Conservation (phyloP, 2,797 vertebrate genomes). For the Bradypodion pumilum region DNA sequence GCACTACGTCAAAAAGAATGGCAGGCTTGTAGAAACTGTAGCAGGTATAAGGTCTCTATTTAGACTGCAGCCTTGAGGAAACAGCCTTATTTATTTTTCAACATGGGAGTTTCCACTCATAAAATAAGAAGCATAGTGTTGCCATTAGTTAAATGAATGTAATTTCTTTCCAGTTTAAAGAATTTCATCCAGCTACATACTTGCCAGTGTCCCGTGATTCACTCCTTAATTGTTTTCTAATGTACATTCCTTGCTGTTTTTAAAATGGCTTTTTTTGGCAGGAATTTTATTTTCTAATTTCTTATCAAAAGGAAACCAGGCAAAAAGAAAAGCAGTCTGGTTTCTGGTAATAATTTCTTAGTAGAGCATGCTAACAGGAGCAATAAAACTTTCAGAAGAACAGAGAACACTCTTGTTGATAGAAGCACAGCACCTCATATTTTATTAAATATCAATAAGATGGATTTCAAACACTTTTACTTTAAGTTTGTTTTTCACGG, state of each 20-base stretch:
- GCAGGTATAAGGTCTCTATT: slow-evolving; percentile 4
- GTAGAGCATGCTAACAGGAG: not conserved
- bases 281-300: not conserved
- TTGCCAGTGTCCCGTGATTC: not conserved
- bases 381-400: not conserved
- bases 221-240: not conserved
- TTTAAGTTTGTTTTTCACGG: not conserved
- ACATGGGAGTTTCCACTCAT: not conserved
- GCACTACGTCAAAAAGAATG: not conserved
- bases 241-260: not conserved
- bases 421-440: too few relatives aligned
- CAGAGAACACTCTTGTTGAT: not conserved
- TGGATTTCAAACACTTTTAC: not conserved
- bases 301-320: not conserved
- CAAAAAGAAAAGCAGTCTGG: not conserved
- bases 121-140: not conserved
- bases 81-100: not conserved
- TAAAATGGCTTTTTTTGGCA: not conserved
- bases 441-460: not conserved
- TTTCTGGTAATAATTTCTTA: not conserved
- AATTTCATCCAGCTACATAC: not conserved
- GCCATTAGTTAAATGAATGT: not conserved
- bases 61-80: not conserved
- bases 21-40: not conserved
- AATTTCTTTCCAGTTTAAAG: not conserved